phyloP scores from a whole-genome alignment of 2,797 vertebrate genomes.

The Falco cherrug region DNA sequence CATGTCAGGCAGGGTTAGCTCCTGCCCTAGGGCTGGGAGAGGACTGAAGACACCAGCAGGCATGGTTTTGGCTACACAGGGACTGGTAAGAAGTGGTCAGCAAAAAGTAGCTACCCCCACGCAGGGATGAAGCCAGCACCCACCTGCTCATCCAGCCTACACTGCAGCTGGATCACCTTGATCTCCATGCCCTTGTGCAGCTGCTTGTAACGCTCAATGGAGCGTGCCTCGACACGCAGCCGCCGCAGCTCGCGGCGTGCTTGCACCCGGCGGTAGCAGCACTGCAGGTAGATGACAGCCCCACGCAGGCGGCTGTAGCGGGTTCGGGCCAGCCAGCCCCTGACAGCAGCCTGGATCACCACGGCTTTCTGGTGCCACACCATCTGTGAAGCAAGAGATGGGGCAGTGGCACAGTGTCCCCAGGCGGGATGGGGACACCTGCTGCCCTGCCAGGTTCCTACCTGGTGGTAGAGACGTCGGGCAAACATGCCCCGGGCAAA shows the following conservation, averaged over 20 bases:
- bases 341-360: constrained; percentile 74
- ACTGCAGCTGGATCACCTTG: constrained; percentile 83
- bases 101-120: background rate
- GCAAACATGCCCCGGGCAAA: constrained; percentile 74
- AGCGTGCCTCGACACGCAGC: constrained; percentile 79
- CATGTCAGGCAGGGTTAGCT: fast-evolving
- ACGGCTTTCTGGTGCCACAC: constrained; percentile 69
- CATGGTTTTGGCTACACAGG: background rate
- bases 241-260: constrained; percentile 76
- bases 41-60: background rate
- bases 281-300: constrained; percentile 79
- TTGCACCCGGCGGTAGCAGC: constrained; percentile 79
- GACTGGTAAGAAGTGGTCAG: fast-evolving
- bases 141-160: constrained; percentile 80
- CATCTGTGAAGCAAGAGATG: background rate
- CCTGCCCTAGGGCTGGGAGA: background rate
- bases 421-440: fast-evolving
- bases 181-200: constrained; percentile 86
- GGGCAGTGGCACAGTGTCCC: too few species aligned
- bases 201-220: constrained; percentile 78
- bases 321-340: constrained; percentile 78
- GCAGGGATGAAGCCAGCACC: background rate
- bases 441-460: background rate
- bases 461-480: constrained; percentile 66
- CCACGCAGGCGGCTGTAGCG: constrained; percentile 56